These are phyloP conservation scores for Megatriorchis doriae DNA, from an alignment of 2,113 vertebrate genomes.

Conservation along the genomic window DNA sequence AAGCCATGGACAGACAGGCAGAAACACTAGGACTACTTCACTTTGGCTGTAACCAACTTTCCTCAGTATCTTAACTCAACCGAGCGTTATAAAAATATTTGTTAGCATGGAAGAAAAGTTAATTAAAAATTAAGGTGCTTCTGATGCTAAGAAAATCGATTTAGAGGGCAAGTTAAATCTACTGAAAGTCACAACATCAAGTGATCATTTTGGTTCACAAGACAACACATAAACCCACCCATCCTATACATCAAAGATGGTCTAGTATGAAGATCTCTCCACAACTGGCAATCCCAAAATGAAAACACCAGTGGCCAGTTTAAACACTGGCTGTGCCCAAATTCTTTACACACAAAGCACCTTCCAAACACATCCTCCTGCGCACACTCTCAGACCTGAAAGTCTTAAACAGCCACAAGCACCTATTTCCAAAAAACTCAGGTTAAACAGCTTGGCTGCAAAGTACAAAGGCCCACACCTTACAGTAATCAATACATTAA, in stretches of 20 bases:
- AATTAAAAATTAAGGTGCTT: not conserved
- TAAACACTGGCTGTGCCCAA: not conserved
- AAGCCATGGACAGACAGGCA: not conserved
- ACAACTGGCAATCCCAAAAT: not conserved
- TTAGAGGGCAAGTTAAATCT: not conserved
- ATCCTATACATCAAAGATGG: not conserved
- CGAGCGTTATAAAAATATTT: accelerated
- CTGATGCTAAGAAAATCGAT: not conserved
- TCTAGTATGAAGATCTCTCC: not conserved
- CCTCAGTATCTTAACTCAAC: not conserved
- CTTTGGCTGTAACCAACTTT: not conserved
- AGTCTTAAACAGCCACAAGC: not conserved
- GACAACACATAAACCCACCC: not conserved
- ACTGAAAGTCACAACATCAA: not conserved
- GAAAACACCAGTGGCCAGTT: not conserved
- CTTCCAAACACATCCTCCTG: not conserved
- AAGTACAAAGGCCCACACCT: not conserved
- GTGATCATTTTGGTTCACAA: not conserved
- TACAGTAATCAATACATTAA: not conserved
- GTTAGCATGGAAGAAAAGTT: not conserved
- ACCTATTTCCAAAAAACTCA: not conserved
- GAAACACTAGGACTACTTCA: not conserved
- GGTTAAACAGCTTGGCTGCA: not conserved
- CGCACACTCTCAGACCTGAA: not conserved
- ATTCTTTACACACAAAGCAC: not conserved